A percentile compares a stretch with the other conserved stretches of the same genome.
Evolutionary conservation across 2,113 vertebrate genomes (phyloP).

Genomic region (Thunnus maccoyii): DNA sequence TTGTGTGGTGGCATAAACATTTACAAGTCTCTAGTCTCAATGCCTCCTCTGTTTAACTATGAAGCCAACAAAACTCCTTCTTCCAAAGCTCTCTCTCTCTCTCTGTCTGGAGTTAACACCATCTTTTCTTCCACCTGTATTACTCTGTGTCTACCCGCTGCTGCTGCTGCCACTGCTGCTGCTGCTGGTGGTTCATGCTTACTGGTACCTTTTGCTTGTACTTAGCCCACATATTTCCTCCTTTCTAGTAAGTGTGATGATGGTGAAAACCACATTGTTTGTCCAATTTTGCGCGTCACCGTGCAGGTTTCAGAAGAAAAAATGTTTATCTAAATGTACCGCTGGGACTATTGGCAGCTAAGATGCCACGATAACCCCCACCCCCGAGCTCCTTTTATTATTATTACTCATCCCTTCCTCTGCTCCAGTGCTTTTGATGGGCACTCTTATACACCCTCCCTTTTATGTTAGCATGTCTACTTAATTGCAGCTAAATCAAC

Average conservation of each 20-base stretch:
- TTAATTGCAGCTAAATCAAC: slow-evolving; percentile 14
- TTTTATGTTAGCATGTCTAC: not conserved
- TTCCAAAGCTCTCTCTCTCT: slow-evolving; percentile 22
- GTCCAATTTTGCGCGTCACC: slow-evolving; percentile 6
- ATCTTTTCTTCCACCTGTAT: slow-evolving; percentile 5
- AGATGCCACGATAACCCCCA: not conserved
- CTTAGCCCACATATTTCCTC: slow-evolving; percentile 22
- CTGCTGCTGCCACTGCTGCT: not conserved
- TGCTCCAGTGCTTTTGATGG: not conserved
- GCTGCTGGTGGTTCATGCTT: not conserved
- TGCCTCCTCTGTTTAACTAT: slow-evolving; percentile 47
- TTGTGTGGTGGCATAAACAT: slow-evolving; percentile 62
- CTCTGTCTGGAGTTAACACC: slow-evolving; percentile 12
- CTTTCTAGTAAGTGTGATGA: slow-evolving; percentile 8
- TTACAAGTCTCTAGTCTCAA: slow-evolving; percentile 52
- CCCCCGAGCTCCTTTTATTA: not conserved
- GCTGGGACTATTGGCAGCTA: not conserved
- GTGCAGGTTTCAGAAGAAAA: not conserved
- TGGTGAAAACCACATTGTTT: slow-evolving; percentile 14
- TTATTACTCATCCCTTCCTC: slow-evolving; percentile 31
- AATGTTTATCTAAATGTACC: not conserved
- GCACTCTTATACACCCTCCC: slow-evolving; percentile 1
- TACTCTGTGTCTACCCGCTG: not conserved
- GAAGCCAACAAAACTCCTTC: slow-evolving; percentile 46
- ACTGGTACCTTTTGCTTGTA: not conserved